Percentiles rank a stretch among this genome's conserved stretches.
phyloP scores from a whole-genome alignment of 2,797 vertebrate genomes.

The Gastrophryne carolinensis region DNA sequence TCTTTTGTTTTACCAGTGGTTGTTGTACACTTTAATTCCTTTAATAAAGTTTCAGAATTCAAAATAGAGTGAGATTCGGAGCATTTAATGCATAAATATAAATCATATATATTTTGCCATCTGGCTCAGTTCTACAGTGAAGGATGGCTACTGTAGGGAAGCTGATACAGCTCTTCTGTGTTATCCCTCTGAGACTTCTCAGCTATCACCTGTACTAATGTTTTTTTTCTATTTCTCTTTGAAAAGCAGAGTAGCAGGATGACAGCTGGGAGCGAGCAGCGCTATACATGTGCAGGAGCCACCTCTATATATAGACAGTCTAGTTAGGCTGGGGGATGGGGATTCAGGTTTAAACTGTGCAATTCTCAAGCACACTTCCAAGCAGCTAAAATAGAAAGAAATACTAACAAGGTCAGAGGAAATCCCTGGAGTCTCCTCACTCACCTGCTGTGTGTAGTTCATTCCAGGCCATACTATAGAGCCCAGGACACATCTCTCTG shows the following conservation, averaged over 20 bases:
- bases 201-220: background rate
- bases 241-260: background rate
- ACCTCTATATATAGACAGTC: conserved; percentile 42
- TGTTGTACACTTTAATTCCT: no score
- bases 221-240: background rate
- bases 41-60: no score
- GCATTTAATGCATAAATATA: no score
- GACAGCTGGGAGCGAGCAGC: conserved; percentile 34
- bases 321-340: conserved; percentile 27
- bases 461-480: conserved; percentile 9
- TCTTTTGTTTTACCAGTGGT: no score
- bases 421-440: conserved; percentile 15
- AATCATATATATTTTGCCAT: no score
- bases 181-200: background rate
- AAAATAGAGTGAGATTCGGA: no score
- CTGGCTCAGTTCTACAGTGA: no score
- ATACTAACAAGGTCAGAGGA: conserved; percentile 28
- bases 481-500: no score
- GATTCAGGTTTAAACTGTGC: conserved; percentile 7
- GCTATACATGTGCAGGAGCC: conserved; percentile 13
- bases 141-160: background rate
- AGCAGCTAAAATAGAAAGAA: conserved; percentile 14
- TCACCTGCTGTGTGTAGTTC: conserved; percentile 16
- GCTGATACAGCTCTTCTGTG: background rate
- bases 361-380: background rate